Percentiles rank a stretch among this genome's conserved stretches.
phyloP scores from a whole-genome alignment of 2,113 vertebrate genomes.

The Ailurus styani region DNA sequence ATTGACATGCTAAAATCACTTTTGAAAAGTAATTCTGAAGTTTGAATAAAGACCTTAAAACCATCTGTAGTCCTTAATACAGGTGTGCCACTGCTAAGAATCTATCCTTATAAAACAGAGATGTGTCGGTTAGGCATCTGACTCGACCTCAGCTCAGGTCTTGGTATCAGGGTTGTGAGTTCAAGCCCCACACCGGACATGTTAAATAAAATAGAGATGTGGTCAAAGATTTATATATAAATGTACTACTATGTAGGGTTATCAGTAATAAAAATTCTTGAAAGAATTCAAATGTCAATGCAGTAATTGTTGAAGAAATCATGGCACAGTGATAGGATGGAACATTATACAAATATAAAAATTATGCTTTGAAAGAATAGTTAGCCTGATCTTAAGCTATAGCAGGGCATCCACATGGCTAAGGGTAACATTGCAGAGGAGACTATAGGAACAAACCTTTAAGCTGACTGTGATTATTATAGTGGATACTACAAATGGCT shows the following conservation, averaged over 20 bases:
- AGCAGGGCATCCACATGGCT: background rate
- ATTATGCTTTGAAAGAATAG: background rate
- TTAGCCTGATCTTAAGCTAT: background rate
- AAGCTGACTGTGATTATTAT: background rate
- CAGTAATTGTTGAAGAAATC: background rate
- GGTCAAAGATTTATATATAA: background rate
- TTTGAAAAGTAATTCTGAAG: conserved; percentile 15
- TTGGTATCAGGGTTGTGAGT: background rate
- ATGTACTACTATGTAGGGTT: background rate
- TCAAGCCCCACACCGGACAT: background rate
- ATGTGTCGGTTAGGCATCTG: background rate
- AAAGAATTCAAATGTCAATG: background rate
- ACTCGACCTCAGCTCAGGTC: background rate
- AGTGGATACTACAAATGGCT: background rate
- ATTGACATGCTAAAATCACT: background rate
- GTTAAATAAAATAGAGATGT: background rate
- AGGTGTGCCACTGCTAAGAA: background rate
- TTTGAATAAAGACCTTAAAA: background rate
- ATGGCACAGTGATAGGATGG: background rate
- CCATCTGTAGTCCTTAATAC: background rate
- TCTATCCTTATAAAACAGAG: background rate
- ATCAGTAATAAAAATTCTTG: background rate
- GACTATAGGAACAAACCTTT: background rate
- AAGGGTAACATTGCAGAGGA: background rate
- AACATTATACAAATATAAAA: background rate